Evolutionary conservation across 2,113 vertebrate species (phyloP).

Genomic region (Notiomystis cincta): DNA sequence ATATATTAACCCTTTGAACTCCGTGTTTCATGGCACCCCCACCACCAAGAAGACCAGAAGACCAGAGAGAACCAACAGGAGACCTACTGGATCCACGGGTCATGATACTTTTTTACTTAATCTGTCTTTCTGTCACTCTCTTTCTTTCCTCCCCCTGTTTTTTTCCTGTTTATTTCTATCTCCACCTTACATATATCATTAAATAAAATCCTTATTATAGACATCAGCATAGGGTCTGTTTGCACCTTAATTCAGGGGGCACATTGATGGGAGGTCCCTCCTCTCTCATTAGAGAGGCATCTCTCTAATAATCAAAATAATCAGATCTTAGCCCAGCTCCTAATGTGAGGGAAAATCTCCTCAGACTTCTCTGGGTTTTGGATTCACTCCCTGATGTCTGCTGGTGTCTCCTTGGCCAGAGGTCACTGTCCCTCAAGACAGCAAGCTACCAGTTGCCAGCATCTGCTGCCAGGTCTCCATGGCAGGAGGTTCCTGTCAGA

Average conservation of each 20-base stretch:
- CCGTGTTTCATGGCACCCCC: background rate
- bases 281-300: no score
- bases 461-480: fast-evolving
- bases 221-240: background rate
- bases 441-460: fast-evolving
- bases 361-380: background rate
- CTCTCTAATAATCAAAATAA: background rate
- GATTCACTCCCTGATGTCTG: background rate
- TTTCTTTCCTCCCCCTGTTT: background rate
- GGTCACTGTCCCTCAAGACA: background rate
- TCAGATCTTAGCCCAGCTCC: background rate
- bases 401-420: background rate
- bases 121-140: background rate
- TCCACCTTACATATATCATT: no score
- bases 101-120: background rate
- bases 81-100: background rate
- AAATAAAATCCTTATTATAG: background rate
- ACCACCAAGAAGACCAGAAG: background rate
- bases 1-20: background rate
- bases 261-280: background rate
- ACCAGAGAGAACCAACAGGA: background rate
- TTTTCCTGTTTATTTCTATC: background rate
- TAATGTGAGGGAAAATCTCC: background rate
- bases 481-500: background rate
- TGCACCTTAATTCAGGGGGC: background rate